Evolutionary conservation across 2,888 invertebrate genomes (phyloP).

Genomic region (Neoascia interrupta): DNA sequence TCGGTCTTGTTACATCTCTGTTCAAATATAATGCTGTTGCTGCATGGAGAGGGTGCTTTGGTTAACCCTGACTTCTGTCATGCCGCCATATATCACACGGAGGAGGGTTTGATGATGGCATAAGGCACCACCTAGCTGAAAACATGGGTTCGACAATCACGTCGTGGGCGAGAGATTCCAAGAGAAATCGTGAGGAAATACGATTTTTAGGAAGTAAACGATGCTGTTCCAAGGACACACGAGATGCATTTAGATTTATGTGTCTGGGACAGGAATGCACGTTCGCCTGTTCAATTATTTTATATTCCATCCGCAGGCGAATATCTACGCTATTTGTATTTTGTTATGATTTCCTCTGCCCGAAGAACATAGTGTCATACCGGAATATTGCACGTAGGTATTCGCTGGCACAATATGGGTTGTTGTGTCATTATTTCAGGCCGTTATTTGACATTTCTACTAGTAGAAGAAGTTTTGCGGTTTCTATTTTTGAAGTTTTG

Average conservation of each 20-base stretch:
- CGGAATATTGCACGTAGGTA: too few species aligned
- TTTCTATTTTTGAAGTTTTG: too few species aligned
- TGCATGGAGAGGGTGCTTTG: slow-evolving; percentile 14
- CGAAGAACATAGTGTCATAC: background rate
- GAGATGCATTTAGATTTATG: slow-evolving; percentile 36
- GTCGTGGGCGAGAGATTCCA: background rate
- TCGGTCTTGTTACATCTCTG: slow-evolving; percentile 62
- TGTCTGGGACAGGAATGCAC: slow-evolving; percentile 23
- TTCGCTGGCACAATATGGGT: too few species aligned
- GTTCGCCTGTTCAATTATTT: slow-evolving; percentile 16
- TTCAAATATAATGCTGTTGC: slow-evolving; percentile 35
- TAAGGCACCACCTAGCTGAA: background rate
- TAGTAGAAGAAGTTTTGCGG: too few species aligned
- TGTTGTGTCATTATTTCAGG: too few species aligned
- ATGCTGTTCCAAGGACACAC: background rate
- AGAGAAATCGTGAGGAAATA: slow-evolving; percentile 6
- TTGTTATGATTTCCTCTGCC: slow-evolving; percentile 19
- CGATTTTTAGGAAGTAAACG: background rate
- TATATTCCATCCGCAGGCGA: background rate
- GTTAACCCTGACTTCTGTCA: slow-evolving; percentile 51
- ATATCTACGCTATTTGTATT: slow-evolving; percentile 1
- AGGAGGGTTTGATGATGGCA: background rate
- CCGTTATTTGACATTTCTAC: too few species aligned
- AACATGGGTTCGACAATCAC: slow-evolving; percentile 29
- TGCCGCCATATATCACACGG: slow-evolving; percentile 29